phyloP scores from a whole-genome alignment of 1,140 invertebrate genomes.

The Pseudomyrmex cubaensis region DNA sequence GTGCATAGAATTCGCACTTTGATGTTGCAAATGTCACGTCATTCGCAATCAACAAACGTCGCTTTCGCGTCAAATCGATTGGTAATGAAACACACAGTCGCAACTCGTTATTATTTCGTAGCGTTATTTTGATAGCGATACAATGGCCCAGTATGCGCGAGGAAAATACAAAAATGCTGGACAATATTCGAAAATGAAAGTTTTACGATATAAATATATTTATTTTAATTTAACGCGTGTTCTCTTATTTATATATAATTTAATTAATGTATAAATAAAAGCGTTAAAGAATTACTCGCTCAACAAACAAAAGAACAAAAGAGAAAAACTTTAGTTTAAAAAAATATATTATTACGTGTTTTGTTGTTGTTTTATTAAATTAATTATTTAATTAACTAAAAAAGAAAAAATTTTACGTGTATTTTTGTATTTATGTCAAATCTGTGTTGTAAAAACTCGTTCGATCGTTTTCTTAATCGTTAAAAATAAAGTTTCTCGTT shows the following conservation, averaged over 20 bases:
- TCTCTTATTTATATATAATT: too few relatives aligned
- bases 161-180: neutral
- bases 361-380: neutral
- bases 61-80: constrained; percentile 40
- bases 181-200: neutral
- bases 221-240: neutral
- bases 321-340: neutral
- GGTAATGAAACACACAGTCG: neutral
- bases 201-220: neutral
- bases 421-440: neutral
- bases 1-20: constrained; percentile 34
- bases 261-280: neutral
- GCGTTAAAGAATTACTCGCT: neutral
- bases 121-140: constrained; percentile 28
- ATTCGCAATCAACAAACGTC: constrained; percentile 33
- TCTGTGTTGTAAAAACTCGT: neutral
- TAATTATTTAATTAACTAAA: neutral
- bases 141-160: neutral
- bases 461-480: neutral
- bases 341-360: neutral
- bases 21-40: constrained; percentile 33
- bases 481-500: constrained; percentile 19
- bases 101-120: constrained; percentile 21
- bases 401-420: neutral
- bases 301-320: neutral